phyloP scores from a whole-genome alignment of 2,113 vertebrate species.

The Syngnathoides biaculeatus region DNA sequence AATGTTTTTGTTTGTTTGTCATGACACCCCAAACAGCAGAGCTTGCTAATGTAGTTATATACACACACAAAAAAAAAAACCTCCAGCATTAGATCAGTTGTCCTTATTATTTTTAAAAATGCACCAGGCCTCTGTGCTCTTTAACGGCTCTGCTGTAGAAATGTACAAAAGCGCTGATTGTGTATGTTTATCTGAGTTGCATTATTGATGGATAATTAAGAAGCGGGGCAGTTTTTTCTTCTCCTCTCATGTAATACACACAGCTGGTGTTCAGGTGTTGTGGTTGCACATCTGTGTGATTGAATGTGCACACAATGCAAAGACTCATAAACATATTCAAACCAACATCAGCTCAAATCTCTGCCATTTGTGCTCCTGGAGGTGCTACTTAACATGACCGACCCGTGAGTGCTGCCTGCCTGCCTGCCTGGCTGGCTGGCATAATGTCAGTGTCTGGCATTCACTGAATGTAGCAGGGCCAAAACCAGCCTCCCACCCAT shows the following conservation, averaged over 20 bases:
- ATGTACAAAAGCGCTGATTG: not conserved
- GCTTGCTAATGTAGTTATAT: slow-evolving; percentile 12
- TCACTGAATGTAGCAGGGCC: slow-evolving; percentile 48
- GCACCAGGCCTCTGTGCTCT: not conserved
- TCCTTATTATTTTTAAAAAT: slow-evolving; percentile 11
- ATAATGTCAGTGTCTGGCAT: slow-evolving; percentile 67
- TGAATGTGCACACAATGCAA: slow-evolving; percentile 8
- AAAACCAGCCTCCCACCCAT: slow-evolving; percentile 46
- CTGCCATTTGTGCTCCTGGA: slow-evolving; percentile 60
- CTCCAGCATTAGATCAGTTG: slow-evolving; percentile 14
- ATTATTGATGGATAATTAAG: slow-evolving; percentile 56
- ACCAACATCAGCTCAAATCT: slow-evolving; percentile 40
- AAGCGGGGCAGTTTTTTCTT: slow-evolving; percentile 17
- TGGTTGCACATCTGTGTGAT: not conserved
- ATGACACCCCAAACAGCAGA: slow-evolving; percentile 16
- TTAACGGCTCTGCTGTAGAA: not conserved
- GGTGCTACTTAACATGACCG: slow-evolving; percentile 64
- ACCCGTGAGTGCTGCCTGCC: slow-evolving; percentile 41
- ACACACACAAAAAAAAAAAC: slow-evolving; percentile 11
- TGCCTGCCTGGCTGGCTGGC: slow-evolving; percentile 37
- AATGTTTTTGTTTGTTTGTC: slow-evolving; percentile 4
- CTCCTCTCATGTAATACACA: slow-evolving; percentile 31
- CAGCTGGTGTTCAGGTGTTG: not conserved
- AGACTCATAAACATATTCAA: slow-evolving; percentile 26
- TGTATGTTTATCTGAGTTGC: slow-evolving; percentile 27